Evolutionary conservation across 2,113 vertebrate genomes (phyloP), one percentile per base, ranked within the genome.

Genomic region (Gavialis gangeticus): DNA sequence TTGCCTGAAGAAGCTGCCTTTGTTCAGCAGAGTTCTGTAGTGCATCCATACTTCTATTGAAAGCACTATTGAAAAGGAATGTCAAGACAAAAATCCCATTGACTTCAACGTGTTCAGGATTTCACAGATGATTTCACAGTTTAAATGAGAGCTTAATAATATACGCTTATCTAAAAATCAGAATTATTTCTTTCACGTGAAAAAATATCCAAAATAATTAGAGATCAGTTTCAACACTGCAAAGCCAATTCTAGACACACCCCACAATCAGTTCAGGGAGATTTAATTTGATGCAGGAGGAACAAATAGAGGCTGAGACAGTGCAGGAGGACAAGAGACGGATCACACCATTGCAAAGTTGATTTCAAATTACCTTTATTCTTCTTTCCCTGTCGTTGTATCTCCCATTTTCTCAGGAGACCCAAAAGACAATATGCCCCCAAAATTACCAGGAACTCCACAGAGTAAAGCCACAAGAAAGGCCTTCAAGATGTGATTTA

Each of bases 401-500:
- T 21, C 11, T 69, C 21, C 66, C 18, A 69, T 34, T 16, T 19
- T 21, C 9, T 69, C 18, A 10, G 18, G 66, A 69, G n/a, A 69
- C 10, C 18, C 15, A 17, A 18, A 15, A 69, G 17, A 69, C 28
- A 69, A 34, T 34, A 28, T 69, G 10, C 18, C 66, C n/a, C 34
- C 30, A 30, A 18, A 67, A n/a, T 67, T 67, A 30, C 79, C 58
- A 58, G 75, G 55, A 24, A 63, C 3, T 8, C 4, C 8, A 0
- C 0, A 9, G 22, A 19, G 55, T 54, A 69, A 66, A 60, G 62
- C 6, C 75, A 85, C 11, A 83, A 19, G 67, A 56, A 21, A 30
- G 12, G 4, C 17, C 67, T 83, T 69, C 2, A 0, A 75, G 28
- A n/a, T 30, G 87, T 21, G 1, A 0, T n/a, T 87, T 79, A 75